Percentiles rank a stretch among this genome's conserved stretches.
Evolutionary conservation across 2,797 vertebrate species (phyloP).

Genomic region (Balearica regulorum): DNA sequence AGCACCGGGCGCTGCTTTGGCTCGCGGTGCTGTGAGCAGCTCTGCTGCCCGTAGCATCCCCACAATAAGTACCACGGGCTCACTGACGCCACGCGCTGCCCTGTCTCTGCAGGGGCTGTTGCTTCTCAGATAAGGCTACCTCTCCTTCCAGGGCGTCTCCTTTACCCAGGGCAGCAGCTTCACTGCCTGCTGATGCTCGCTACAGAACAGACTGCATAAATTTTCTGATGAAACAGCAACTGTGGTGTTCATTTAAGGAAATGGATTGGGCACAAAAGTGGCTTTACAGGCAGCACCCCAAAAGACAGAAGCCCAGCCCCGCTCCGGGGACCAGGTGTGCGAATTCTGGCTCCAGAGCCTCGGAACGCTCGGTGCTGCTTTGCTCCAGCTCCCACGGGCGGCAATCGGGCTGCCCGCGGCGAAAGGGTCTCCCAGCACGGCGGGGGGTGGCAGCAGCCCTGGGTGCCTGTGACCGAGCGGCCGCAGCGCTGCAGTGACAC

Average conservation of each 20-base stretch:
- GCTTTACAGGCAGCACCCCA: background rate
- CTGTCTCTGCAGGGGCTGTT: background rate
- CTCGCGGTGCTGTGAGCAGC: background rate
- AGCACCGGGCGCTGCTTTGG: background rate
- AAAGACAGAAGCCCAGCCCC: no score
- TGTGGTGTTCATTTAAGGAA: background rate
- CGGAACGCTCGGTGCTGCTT: background rate
- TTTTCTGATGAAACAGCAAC: background rate
- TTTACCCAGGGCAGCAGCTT: background rate
- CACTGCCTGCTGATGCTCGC: background rate
- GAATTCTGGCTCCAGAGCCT: background rate
- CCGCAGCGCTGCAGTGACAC: background rate
- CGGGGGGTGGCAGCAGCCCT: background rate
- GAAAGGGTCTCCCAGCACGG: background rate
- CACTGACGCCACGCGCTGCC: rapidly evolving
- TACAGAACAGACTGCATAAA: no score
- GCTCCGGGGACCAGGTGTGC: no score
- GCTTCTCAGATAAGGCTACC: background rate
- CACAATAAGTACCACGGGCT: background rate
- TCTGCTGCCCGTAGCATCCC: background rate
- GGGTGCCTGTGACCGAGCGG: background rate
- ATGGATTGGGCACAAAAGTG: background rate
- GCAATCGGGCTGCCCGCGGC: background rate
- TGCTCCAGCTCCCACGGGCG: background rate
- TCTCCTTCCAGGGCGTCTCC: background rate